Conservation (phyloP, 2,888 invertebrate species). For the Lochmaea capreae region DNA sequence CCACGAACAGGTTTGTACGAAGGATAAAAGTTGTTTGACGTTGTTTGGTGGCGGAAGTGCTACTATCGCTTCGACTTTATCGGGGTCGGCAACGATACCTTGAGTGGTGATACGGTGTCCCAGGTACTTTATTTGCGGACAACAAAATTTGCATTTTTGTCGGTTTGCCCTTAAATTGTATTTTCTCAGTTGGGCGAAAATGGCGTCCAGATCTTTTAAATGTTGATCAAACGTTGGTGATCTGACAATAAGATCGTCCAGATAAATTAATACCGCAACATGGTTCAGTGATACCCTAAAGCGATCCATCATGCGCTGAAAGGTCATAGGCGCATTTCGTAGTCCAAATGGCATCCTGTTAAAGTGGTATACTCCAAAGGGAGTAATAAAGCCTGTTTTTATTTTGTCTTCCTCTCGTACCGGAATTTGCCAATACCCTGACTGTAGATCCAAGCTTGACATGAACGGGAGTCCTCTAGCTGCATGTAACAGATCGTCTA, state of each 20-base stretch:
- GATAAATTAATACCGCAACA: conserved; percentile 41
- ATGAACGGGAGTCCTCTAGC: conserved; percentile 31
- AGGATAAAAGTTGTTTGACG: conserved; percentile 18
- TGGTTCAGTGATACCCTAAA: conserved; percentile 39
- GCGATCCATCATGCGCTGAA: conserved; percentile 46
- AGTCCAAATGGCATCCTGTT: conserved; percentile 45
- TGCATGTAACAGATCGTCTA: conserved; percentile 39
- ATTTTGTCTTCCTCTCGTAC: conserved; percentile 31
- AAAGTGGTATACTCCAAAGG: conserved; percentile 11
- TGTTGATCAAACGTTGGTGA: conserved; percentile 46
- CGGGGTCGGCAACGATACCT: conserved; percentile 43
- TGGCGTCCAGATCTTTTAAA: conserved; percentile 41
- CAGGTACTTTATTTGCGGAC: conserved; percentile 37
- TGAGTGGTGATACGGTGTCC: conserved; percentile 40
- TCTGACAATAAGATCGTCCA: conserved; percentile 41
- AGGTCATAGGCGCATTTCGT: conserved; percentile 45
- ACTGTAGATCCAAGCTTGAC: conserved; percentile 42
- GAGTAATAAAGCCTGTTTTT: conserved; percentile 26
- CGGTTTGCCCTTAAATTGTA: conserved; percentile 42
- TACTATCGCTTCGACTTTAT: conserved; percentile 42
- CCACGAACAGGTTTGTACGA: conserved; percentile 47
- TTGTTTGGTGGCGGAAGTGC: conserved; percentile 32
- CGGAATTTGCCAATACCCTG: conserved; percentile 41
- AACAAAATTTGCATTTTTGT: conserved; percentile 42
- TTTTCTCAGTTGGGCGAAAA: conserved; percentile 35